These are phyloP conservation scores for Anhinga rufa DNA, from an alignment of 2,113 vertebrate genomes.

Conservation along the genomic window DNA sequence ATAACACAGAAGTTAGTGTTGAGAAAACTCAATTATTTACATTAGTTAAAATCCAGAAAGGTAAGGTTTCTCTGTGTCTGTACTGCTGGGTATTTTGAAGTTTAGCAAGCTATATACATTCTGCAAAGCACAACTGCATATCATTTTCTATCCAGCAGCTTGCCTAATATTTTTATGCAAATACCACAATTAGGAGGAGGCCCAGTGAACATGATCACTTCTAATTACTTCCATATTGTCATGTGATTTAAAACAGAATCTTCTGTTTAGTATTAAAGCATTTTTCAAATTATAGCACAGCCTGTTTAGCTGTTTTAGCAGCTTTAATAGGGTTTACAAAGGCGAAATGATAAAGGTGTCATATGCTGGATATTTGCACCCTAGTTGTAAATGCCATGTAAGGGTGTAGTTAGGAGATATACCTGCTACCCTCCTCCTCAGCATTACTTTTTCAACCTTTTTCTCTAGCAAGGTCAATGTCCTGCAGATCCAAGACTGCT, in stretches of 20 bases:
- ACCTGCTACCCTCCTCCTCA: background rate
- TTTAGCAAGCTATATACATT: background rate
- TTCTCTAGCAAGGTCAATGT: background rate
- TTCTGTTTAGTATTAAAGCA: background rate
- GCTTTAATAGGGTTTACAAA: background rate
- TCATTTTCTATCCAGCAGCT: background rate
- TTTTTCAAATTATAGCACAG: background rate
- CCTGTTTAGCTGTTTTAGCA: background rate
- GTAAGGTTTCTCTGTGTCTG: background rate
- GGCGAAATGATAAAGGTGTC: background rate
- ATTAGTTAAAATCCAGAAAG: background rate
- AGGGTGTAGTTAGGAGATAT: background rate
- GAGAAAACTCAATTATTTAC: background rate
- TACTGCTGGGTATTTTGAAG: background rate
- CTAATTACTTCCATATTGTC: background rate
- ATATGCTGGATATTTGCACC: background rate
- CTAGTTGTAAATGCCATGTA: background rate
- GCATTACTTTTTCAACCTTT: background rate
- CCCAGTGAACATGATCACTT: background rate
- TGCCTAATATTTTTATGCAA: conserved; percentile 20
- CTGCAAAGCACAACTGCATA: background rate
- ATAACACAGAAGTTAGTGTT: background rate
- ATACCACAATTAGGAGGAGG: background rate
- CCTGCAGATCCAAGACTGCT: background rate
- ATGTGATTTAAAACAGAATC: background rate